Evolutionary conservation across 2,113 vertebrate species (phyloP), one percentile per base, ranked within the genome.

Genomic region (Corvus moneduloides): DNA sequence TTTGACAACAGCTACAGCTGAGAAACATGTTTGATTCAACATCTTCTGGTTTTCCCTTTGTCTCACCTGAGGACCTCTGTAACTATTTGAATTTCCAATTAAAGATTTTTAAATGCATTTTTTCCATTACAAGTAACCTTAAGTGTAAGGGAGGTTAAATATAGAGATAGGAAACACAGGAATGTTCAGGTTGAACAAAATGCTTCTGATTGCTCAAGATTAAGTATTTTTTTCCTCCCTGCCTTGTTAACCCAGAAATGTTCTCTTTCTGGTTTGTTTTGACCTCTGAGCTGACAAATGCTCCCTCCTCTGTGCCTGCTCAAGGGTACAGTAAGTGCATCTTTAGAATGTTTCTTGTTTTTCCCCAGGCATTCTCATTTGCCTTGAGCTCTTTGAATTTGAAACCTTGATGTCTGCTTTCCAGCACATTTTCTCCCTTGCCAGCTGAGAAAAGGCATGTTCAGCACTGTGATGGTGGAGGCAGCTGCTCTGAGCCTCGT

Each of bases 201-300:
- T 88, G 39, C 59, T 90, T 86, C 55, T 44, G 59, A 69, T 97
- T 93, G 80, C 91, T 89, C 83, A 96, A 94, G 83, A 84, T 86
- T 17, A 90, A 92, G 81, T 89, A 80, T 56, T 95, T 92, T 84
- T 87, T 52, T 86, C 23, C 54, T 88, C 75, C 28, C 54, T 5
- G 4, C 21, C 58, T 90, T 73, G n/a, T 82, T 66, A 71, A 74
- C 27, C n/a, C 67, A 83, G 58, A 73, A 55, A 18, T 56, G 44
- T 61, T 93, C 58, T 69, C 33, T 41, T 71, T 78, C 69, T 20
- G 41, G 22, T 37, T 72, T 91, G 76, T 59, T 94, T 78, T 72
- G 44, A 58, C 72, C 64, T 32, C 37, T 41, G 89, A 87, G 49
- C 43, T 51, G 56, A 52, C 58, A 93, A 77, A 51, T 1, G 0